A percentile compares a stretch with the other conserved stretches of the same genome.
Evolutionary conservation across 2,113 vertebrate species (phyloP).

Genomic region (Alaudala cheleensis): DNA sequence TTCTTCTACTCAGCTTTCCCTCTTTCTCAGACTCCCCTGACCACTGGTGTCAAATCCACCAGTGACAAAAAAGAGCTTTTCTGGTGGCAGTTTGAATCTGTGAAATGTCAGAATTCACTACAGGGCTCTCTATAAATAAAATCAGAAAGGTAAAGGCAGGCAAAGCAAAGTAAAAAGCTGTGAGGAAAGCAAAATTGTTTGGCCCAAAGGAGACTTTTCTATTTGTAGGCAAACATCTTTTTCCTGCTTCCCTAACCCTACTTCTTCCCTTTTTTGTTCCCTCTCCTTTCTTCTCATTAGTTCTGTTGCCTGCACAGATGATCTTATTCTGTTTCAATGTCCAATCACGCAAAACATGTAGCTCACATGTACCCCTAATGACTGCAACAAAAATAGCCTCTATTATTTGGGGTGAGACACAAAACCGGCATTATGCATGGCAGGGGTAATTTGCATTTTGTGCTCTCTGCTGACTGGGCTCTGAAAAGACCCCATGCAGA

Average conservation of each 20-base stretch:
- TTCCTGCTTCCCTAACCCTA: neutral
- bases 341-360: constrained; percentile 47
- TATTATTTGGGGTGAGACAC: constrained; percentile 39
- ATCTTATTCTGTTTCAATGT: constrained; percentile 29
- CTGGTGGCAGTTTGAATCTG: neutral
- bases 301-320: constrained; percentile 13
- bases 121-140: neutral
- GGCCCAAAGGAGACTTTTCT: neutral
- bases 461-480: constrained; percentile 42
- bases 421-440: constrained; percentile 35
- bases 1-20: neutral
- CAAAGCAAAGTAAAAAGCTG: constrained; percentile 15
- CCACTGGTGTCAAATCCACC: constrained; percentile 5
- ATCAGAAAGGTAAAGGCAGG: constrained; percentile 5
- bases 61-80: constrained; percentile 5
- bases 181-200: constrained; percentile 19
- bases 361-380: constrained; percentile 46
- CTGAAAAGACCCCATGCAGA: constrained; percentile 53
- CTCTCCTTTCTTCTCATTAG: constrained; percentile 51
- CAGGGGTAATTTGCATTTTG: constrained; percentile 57
- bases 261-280: constrained; percentile 25
- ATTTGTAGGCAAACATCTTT: constrained; percentile 48
- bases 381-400: constrained; percentile 39
- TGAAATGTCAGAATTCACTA: constrained; percentile 2
- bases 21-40: constrained; percentile 2